Base-by-base conservation (phyloP, 1,140 invertebrate species). In the Ceratosolen solmsi region DNA sequence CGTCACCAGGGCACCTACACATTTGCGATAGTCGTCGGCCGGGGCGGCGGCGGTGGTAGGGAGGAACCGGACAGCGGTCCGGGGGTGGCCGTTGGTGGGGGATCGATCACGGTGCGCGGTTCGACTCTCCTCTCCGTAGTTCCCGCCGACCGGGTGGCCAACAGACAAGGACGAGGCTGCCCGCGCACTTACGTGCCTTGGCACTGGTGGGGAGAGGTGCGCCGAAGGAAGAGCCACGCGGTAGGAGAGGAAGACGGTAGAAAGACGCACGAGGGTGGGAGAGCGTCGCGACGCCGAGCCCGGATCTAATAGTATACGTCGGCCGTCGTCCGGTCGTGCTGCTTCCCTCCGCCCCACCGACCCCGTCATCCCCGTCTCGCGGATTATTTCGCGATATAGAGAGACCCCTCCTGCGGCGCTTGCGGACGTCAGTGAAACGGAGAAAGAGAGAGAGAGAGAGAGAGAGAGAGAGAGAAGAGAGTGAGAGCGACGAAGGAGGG, bases 231-330 rank as follows among this genome's bases (percentile, higher is more conserved):
- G 78, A 63, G 2, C 30, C 30, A 60, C 1, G 22, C 22, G 63
- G 82, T 56, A 72, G 70, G 41, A 60, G 36, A 71, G 54, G 80
- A 70, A 75, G 72, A 41, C 36, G 41, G 68, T 46, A 72, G 74
- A 68, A 70, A 27, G 71, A 74, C 82, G 75, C 79, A 65, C 85
- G 74, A n/a, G n/a, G 60, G 65, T 58, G 82, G 77, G 82, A 78
- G 86, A 87, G 88, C 86, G 87, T 88, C 86, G 85, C 87, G 87
- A 88, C 87, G 87, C 87, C 87, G 84, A 88, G 85, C 87, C 85
- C 86, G 85, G 87, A 87, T 87, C 87, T 87, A 87, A 87, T 87
- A 41, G 74, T 76, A 51, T 30, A 86, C 87, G 87, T 88, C 86
- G 86, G 85, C 17, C 74, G 58, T 30, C 25, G 73, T 75, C 71